Conservation (phyloP, 2,888 invertebrate species). For the Coecobrya sp. region DNA sequence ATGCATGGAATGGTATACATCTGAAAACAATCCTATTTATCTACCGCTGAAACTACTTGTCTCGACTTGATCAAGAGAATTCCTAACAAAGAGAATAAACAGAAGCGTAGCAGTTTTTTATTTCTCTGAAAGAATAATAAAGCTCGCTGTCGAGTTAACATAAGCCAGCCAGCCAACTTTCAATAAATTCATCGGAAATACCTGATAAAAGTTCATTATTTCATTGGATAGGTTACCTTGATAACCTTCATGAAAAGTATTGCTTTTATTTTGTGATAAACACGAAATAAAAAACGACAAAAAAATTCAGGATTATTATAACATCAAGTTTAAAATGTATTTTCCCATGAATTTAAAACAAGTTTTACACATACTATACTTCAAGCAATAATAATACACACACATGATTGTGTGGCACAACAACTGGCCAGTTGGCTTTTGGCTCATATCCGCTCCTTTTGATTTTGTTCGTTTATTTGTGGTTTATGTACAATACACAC, state of each 20-base stretch:
- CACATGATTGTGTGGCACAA: background rate
- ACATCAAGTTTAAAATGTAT: constrained; percentile 71
- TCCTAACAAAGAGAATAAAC: constrained; percentile 36
- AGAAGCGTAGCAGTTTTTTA: constrained; percentile 19
- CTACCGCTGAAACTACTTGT: background rate
- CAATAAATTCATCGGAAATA: constrained; percentile 81
- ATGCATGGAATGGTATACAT: background rate
- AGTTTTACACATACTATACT: constrained; percentile 51
- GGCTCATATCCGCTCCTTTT: constrained; percentile 39
- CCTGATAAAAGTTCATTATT: constrained; percentile 78
- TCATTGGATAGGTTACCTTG: constrained; percentile 71
- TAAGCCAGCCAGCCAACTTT: constrained; percentile 32
- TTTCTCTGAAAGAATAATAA: constrained; percentile 21
- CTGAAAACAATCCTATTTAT: constrained; percentile 14
- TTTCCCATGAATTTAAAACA: constrained; percentile 78
- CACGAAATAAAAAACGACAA: constrained; percentile 58
- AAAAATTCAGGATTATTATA: constrained; percentile 65
- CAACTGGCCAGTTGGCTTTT: constrained; percentile 34
- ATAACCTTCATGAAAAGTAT: constrained; percentile 77
- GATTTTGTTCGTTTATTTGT: constrained; percentile 33
- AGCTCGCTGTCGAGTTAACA: constrained; percentile 13
- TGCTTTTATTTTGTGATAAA: constrained; percentile 52
- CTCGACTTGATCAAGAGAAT: background rate
- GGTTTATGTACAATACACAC: constrained; percentile 12
- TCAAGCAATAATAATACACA: constrained; percentile 10